Percentiles rank a stretch among this genome's conserved stretches.
These are phyloP conservation scores for Nothocercus nigrocapillus DNA, from an alignment of 2,113 vertebrate species.

Conservation along the genomic window DNA sequence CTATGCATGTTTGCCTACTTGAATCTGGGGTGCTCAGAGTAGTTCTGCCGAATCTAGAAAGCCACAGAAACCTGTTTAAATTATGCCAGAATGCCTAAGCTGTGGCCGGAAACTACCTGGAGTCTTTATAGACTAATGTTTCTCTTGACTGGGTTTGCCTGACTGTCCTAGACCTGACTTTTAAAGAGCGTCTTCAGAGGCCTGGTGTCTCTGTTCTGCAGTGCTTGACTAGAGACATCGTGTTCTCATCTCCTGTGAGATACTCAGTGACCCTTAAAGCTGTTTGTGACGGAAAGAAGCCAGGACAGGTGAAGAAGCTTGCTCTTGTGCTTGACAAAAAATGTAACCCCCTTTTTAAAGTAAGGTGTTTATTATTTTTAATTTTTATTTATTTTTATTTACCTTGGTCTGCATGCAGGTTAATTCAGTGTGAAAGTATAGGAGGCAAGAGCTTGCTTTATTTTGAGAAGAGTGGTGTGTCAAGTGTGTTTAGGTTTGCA, in stretches of 20 bases:
- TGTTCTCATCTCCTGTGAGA: neutral
- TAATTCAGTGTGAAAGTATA: neutral
- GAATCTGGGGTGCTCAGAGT: neutral
- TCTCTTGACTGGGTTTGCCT: neutral
- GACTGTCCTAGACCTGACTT: neutral
- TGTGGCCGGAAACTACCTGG: neutral
- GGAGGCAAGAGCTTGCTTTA: neutral
- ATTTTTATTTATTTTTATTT: neutral
- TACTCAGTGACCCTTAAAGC: slow-evolving; percentile 33
- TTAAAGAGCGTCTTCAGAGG: neutral
- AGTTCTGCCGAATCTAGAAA: neutral
- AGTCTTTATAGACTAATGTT: neutral
- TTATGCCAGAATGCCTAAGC: neutral
- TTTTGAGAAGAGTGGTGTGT: neutral
- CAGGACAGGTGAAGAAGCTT: neutral
- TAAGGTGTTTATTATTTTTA: no score
- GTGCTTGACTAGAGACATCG: neutral
- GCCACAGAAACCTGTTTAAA: neutral
- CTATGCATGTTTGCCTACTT: neutral
- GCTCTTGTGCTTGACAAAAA: neutral
- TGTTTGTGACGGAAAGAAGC: neutral
- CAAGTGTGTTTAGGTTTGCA: neutral
- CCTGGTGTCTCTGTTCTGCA: neutral
- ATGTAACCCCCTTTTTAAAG: neutral
- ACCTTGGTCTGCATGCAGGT: neutral